Conservation (phyloP, 2,797 vertebrate species). For the Schizopygopsis malacanthus region DNA sequence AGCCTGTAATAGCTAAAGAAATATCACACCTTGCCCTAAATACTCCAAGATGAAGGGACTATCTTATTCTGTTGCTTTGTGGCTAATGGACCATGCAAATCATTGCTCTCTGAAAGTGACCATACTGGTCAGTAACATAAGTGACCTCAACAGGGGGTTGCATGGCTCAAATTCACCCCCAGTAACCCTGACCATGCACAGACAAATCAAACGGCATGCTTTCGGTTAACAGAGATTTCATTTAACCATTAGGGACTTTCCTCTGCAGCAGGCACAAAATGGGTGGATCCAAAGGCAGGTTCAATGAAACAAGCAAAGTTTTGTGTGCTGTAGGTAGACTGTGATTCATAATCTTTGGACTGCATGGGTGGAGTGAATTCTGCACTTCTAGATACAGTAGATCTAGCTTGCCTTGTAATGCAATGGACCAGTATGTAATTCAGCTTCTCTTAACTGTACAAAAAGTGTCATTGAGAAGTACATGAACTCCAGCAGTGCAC, state of each 20-base stretch:
- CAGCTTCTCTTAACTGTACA: neutral
- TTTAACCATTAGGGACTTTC: slow-evolving; percentile 33
- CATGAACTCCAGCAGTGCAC: neutral
- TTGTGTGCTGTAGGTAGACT: slow-evolving; percentile 10
- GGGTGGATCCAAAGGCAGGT: slow-evolving; percentile 28
- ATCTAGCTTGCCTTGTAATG: neutral
- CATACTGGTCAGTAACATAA: neutral
- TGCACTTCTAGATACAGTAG: neutral
- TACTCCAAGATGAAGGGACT: neutral
- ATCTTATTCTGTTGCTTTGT: slow-evolving; percentile 17
- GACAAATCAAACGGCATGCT: neutral
- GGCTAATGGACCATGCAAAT: slow-evolving; percentile 21
- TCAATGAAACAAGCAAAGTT: slow-evolving; percentile 1
- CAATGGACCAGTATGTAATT: neutral
- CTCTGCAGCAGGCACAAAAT: neutral
- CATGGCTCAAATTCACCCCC: slow-evolving; percentile 7
- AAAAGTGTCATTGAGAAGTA: neutral
- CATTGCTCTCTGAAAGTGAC: slow-evolving; percentile 1
- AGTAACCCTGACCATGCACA: neutral
- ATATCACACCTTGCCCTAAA: slow-evolving; percentile 48
- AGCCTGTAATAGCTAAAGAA: slow-evolving; percentile 29
- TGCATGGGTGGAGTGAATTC: slow-evolving; percentile 22
- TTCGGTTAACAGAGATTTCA: slow-evolving; percentile 20
- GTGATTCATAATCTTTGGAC: slow-evolving; percentile 30
- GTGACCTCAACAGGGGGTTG: slow-evolving; percentile 20